phyloP scores from a whole-genome alignment of 2,888 invertebrate species.

The Andrena chrysosceles region DNA sequence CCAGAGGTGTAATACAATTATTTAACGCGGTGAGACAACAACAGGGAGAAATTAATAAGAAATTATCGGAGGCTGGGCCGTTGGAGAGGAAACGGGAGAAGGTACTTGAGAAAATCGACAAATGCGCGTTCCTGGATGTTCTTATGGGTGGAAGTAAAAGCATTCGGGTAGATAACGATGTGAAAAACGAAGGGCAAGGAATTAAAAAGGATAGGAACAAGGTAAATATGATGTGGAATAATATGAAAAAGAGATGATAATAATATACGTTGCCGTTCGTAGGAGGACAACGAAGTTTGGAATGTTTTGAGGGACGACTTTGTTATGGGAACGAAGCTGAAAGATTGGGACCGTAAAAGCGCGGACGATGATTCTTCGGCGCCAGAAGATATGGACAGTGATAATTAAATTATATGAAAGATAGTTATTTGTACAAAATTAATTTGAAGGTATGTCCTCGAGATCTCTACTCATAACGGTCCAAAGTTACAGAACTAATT shows the following conservation, averaged over 20 bases:
- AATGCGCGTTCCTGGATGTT: slow-evolving; percentile 91
- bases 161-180: slow-evolving; percentile 85
- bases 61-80: slow-evolving; percentile 90
- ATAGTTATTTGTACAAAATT: slow-evolving; percentile 15
- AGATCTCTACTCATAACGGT: slow-evolving; percentile 5
- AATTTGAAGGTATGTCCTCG: slow-evolving; percentile 17
- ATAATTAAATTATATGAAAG: slow-evolving; percentile 57
- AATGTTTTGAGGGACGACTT: slow-evolving; percentile 91
- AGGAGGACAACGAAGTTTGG: slow-evolving; percentile 81
- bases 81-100: slow-evolving; percentile 92
- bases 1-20: slow-evolving; percentile 95
- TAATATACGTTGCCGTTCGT: slow-evolving; percentile 11
- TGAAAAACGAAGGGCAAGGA: slow-evolving; percentile 85
- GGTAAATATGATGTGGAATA: slow-evolving; percentile 71
- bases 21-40: slow-evolving; percentile 96
- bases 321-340: slow-evolving; percentile 95
- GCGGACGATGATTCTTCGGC: slow-evolving; percentile 84
- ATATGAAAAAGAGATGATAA: background rate
- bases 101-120: slow-evolving; percentile 91
- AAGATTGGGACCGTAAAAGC: slow-evolving; percentile 95
- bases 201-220: slow-evolving; percentile 84
- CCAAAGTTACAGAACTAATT: slow-evolving; percentile 7
- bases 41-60: slow-evolving; percentile 91
- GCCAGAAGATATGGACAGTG: slow-evolving; percentile 78
- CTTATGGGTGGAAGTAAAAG: slow-evolving; percentile 88